These are phyloP conservation scores for Paramisgurnus dabryanus DNA, from an alignment of 2,113 vertebrate species.

Conservation along the genomic window DNA sequence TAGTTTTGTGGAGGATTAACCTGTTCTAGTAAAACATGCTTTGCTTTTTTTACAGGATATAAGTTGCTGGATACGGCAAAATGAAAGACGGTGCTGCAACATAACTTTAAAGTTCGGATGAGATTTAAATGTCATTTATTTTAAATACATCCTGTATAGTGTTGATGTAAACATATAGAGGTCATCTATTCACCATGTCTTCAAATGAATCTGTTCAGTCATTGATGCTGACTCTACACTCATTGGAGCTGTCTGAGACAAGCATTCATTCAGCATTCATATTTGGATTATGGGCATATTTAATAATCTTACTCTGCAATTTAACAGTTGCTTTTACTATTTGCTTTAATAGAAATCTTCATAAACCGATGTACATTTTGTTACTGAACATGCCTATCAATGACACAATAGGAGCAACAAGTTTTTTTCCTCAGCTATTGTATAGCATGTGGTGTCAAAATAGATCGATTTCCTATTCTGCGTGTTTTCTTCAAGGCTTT, in stretches of 20 bases:
- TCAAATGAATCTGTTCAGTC: background rate
- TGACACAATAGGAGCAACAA: background rate
- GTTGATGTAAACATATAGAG: background rate
- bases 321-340: constrained; percentile 12
- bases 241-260: background rate
- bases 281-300: background rate
- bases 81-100: too few species aligned
- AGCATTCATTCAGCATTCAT: constrained; percentile 13
- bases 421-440: background rate
- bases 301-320: constrained; percentile 15
- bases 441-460: background rate
- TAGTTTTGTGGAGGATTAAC: background rate
- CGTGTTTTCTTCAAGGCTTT: constrained; percentile 12
- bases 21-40: too few species aligned
- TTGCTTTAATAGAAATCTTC: constrained; percentile 3
- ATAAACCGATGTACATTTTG: constrained; percentile 23
- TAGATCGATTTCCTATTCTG: background rate
- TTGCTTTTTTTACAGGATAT: background rate
- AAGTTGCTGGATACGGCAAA: too few species aligned
- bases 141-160: constrained; percentile 42
- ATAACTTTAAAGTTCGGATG: background rate
- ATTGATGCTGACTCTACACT: constrained; percentile 10
- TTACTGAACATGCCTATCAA: background rate
- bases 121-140: background rate
- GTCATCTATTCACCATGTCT: background rate